Evolutionary conservation across 1,140 invertebrate genomes (phyloP).

Genomic region (Drosophila prosaltans): DNA sequence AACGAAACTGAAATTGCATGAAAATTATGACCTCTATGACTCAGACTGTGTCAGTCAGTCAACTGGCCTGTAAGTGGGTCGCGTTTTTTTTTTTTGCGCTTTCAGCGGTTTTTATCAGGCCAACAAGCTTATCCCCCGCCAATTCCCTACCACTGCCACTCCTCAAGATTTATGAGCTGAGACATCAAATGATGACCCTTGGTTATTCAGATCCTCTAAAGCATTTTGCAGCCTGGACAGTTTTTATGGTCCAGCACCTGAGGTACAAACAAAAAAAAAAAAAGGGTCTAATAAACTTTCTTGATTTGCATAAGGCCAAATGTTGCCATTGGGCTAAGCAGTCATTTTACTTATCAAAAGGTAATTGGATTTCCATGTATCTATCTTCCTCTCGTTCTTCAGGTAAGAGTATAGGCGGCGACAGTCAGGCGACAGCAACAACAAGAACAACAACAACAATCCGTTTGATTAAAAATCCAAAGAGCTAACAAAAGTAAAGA

Average conservation of each 20-base stretch:
- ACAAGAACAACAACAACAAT: constrained; percentile 22
- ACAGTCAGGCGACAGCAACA: constrained; percentile 29
- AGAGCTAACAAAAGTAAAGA: constrained; percentile 33
- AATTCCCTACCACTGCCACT: too few species aligned
- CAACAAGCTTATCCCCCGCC: not conserved
- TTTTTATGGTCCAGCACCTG: constrained; percentile 77
- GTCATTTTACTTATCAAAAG: constrained; percentile 55
- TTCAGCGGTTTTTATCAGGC: constrained; percentile 70
- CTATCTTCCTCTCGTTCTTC: not conserved
- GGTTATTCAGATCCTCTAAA: constrained; percentile 24
- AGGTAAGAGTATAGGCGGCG: not conserved
- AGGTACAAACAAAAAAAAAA: constrained; percentile 41
- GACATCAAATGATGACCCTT: constrained; percentile 76
- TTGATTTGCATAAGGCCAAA: constrained; percentile 76
- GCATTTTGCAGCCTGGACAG: constrained; percentile 64
- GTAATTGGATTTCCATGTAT: constrained; percentile 63
- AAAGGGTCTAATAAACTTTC: constrained; percentile 71
- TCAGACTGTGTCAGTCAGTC: constrained; percentile 26
- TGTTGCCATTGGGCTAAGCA: constrained; percentile 59
- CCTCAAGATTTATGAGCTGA: constrained; percentile 71
- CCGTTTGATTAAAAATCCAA: constrained; percentile 69
- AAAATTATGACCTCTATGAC: constrained; percentile 75
- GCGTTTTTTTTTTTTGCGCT: constrained; percentile 43
- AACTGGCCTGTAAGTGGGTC: constrained; percentile 31
- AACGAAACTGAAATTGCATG: constrained; percentile 60